phyloP scores from a whole-genome alignment of 1,140 invertebrate species.

The Drepana arcuata region DNA sequence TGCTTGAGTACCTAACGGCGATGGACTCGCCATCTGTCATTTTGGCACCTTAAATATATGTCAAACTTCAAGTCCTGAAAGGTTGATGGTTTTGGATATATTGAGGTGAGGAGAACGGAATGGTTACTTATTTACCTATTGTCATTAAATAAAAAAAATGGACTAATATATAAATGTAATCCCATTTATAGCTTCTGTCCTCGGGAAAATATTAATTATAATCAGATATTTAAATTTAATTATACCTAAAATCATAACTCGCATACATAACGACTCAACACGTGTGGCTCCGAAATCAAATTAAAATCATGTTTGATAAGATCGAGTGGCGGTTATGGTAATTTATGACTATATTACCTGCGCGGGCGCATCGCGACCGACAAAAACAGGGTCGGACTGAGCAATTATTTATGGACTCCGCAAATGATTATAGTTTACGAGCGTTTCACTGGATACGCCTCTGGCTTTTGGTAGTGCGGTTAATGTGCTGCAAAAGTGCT shows the following conservation, averaged over 20 bases:
- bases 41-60: too few species aligned
- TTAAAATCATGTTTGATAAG: conserved; percentile 71
- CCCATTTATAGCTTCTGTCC: too few species aligned
- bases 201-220: too few species aligned
- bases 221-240: too few species aligned
- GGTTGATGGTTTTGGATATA: too few species aligned
- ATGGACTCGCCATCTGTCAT: too few species aligned
- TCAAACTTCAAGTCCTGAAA: too few species aligned
- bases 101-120: too few species aligned
- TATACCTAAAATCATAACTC: conserved; percentile 63
- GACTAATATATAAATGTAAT: too few species aligned
- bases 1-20: too few species aligned
- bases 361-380: conserved; percentile 51
- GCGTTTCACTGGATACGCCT: conserved; percentile 41
- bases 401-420: conserved; percentile 64
- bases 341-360: conserved; percentile 72
- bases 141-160: too few species aligned
- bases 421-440: conserved; percentile 68
- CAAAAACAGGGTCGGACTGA: conserved; percentile 53
- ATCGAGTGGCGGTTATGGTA: conserved; percentile 70
- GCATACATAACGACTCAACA: conserved; percentile 49
- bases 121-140: too few species aligned
- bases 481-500: conserved; percentile 1
- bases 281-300: conserved; percentile 68
- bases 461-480: conserved; percentile 18